A percentile compares a stretch with the other conserved stretches of the same genome.
phyloP scores from a whole-genome alignment of 2,797 vertebrate species.

The Calcarius lapponicus region DNA sequence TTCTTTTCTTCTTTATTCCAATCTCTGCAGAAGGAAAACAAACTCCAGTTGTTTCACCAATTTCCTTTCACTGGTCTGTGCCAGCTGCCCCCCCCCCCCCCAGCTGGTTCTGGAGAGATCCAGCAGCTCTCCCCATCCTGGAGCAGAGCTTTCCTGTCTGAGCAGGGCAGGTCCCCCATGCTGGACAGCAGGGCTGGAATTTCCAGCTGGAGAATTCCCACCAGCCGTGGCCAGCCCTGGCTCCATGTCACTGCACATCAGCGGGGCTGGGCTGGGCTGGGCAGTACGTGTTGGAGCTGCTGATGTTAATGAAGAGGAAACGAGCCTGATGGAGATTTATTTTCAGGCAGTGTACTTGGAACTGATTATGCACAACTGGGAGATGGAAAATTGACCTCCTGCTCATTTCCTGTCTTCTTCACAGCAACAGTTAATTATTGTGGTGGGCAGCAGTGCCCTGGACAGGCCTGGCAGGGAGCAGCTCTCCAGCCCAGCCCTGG shows the following conservation, averaged over 20 bases:
- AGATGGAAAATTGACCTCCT: conserved; percentile 54
- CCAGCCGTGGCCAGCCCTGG: background rate
- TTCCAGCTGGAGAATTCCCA: background rate
- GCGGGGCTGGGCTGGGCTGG: background rate
- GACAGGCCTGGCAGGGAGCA: background rate
- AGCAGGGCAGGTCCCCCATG: background rate
- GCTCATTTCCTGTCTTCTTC: conserved; percentile 18
- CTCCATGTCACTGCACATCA: background rate
- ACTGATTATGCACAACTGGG: conserved; percentile 11
- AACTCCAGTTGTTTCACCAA: background rate
- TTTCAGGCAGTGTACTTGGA: conserved; percentile 32
- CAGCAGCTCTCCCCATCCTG: background rate
- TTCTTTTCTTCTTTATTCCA: background rate
- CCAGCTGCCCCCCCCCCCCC: no score
- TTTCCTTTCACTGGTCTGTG: background rate
- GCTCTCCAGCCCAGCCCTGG: background rate
- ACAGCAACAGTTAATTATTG: conserved; percentile 1
- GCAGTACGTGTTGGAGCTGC: background rate
- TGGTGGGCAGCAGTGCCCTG: background rate
- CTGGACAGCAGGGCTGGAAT: background rate
- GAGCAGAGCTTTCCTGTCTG: background rate
- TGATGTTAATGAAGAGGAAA: conserved; percentile 53
- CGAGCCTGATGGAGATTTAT: conserved; percentile 43
- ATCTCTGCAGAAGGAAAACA: background rate
- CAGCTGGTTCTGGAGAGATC: background rate